Conservation (phyloP, 2,888 invertebrate species). For the Heterodera filipjevi region DNA sequence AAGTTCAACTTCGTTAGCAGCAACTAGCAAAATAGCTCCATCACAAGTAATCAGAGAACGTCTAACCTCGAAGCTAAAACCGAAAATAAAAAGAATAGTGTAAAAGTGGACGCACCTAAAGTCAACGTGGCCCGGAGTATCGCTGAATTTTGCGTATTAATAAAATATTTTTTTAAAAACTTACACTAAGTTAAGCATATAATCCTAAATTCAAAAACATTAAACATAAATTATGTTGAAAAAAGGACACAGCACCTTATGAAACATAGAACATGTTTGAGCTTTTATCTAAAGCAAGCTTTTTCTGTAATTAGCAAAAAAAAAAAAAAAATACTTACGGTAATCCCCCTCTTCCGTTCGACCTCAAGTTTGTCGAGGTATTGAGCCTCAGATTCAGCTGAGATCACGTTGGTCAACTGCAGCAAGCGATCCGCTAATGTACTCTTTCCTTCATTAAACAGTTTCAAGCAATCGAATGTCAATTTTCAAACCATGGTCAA, state of each 20-base stretch:
- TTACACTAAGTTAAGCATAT: slow-evolving; percentile 76
- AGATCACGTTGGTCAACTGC: slow-evolving; percentile 78
- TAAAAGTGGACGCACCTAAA: slow-evolving; percentile 69
- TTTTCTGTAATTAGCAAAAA: neutral
- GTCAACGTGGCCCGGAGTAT: slow-evolving; percentile 96
- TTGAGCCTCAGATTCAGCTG: slow-evolving; percentile 36
- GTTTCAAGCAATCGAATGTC: slow-evolving; percentile 3
- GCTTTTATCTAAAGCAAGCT: slow-evolving; percentile 80
- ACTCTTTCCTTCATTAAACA: slow-evolving; percentile 75
- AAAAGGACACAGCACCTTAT: slow-evolving; percentile 67
- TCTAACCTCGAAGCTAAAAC: slow-evolving; percentile 82
- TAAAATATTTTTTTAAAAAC: no score
- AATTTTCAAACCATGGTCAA: slow-evolving; percentile 78
- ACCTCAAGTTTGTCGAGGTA: slow-evolving; percentile 47
- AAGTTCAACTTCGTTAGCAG: slow-evolving; percentile 79
- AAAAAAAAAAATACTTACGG: slow-evolving; percentile 17
- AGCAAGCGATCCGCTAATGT: slow-evolving; percentile 92
- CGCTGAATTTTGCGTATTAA: slow-evolving; percentile 72
- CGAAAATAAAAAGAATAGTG: neutral
- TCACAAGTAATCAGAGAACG: slow-evolving; percentile 89
- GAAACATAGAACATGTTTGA: slow-evolving; percentile 85
- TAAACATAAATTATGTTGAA: neutral
- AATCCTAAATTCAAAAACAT: slow-evolving; percentile 41
- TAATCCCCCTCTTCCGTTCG: slow-evolving; percentile 26
- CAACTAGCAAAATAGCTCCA: slow-evolving; percentile 89